Evolutionary conservation across 1,140 invertebrate species (phyloP).

Genomic region (Homalodisca vitripennis): DNA sequence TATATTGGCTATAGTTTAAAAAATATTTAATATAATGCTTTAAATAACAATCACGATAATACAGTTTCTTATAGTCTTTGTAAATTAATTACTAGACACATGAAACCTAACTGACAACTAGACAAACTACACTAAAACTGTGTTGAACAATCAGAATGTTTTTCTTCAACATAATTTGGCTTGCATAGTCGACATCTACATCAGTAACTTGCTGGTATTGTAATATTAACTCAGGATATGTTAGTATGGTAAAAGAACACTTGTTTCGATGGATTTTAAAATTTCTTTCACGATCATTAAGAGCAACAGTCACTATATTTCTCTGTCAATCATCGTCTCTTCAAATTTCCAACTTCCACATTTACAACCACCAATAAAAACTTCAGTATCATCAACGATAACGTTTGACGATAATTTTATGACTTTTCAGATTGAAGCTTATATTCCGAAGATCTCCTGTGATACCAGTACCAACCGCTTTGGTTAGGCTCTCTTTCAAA

Average conservation of each 20-base stretch:
- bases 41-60: too few species aligned
- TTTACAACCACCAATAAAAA: slow-evolving; percentile 62
- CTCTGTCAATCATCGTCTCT: slow-evolving; percentile 76
- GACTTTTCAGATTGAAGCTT: slow-evolving; percentile 66
- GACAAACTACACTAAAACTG: too few species aligned
- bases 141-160: too few species aligned
- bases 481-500: slow-evolving; percentile 94
- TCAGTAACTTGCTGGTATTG: neutral
- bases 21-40: too few species aligned
- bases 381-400: slow-evolving; percentile 62
- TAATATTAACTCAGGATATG: neutral
- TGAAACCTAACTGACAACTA: too few species aligned
- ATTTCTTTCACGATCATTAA: slow-evolving; percentile 38
- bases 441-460: slow-evolving; percentile 72
- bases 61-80: too few species aligned
- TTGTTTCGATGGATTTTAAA: neutral
- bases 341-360: slow-evolving; percentile 79
- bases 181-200: neutral
- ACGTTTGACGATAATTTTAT: slow-evolving; percentile 48
- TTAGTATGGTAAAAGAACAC: neutral
- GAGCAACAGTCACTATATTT: slow-evolving; percentile 79
- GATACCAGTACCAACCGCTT: slow-evolving; percentile 86
- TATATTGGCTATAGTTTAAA: too few species aligned
- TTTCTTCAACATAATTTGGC: neutral
- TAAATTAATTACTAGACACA: too few species aligned